A percentile compares a stretch with the other conserved stretches of the same genome.
These are phyloP conservation scores for Drosophila saltans DNA, from an alignment of 1,140 invertebrate species.

Conservation along the genomic window DNA sequence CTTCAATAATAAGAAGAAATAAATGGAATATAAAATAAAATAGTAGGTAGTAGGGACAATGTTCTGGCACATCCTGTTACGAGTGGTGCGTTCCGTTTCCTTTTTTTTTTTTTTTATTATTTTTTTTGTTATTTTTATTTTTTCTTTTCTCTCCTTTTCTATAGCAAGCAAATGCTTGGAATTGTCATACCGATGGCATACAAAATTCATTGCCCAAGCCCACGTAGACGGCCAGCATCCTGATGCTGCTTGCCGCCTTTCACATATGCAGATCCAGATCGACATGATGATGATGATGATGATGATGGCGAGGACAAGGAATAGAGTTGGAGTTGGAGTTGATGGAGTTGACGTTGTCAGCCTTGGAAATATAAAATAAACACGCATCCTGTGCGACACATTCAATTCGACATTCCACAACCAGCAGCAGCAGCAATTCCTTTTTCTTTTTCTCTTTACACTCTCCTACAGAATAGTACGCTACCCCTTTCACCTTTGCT, in stretches of 20 bases:
- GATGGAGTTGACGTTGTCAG: slow-evolving; percentile 33
- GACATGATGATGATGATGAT: too few species aligned
- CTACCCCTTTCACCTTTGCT: slow-evolving; percentile 72
- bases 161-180: slow-evolving; percentile 8
- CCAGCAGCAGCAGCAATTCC: neutral
- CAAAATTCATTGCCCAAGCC: slow-evolving; percentile 71
- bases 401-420: slow-evolving; percentile 63
- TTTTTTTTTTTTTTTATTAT: neutral
- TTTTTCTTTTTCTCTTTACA: neutral
- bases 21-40: too few species aligned
- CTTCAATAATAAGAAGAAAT: too few species aligned
- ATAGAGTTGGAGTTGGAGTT: neutral
- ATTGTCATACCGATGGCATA: slow-evolving; percentile 59
- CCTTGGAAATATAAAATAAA: slow-evolving; percentile 50
- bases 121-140: neutral
- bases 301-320: slow-evolving; percentile 17
- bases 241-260: slow-evolving; percentile 34
- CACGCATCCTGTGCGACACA: slow-evolving; percentile 75
- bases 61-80: slow-evolving; percentile 60
- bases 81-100: slow-evolving; percentile 68
- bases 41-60: slow-evolving; percentile 10
- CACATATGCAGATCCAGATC: slow-evolving; percentile 62
- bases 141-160: slow-evolving; percentile 22
- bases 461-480: too few species aligned
- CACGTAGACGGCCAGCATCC: slow-evolving; percentile 36